A percentile compares a stretch with the other conserved stretches of the same genome.
Conservation (phyloP, 2,113 vertebrate genomes). For the Cochlearius cochlearius region DNA sequence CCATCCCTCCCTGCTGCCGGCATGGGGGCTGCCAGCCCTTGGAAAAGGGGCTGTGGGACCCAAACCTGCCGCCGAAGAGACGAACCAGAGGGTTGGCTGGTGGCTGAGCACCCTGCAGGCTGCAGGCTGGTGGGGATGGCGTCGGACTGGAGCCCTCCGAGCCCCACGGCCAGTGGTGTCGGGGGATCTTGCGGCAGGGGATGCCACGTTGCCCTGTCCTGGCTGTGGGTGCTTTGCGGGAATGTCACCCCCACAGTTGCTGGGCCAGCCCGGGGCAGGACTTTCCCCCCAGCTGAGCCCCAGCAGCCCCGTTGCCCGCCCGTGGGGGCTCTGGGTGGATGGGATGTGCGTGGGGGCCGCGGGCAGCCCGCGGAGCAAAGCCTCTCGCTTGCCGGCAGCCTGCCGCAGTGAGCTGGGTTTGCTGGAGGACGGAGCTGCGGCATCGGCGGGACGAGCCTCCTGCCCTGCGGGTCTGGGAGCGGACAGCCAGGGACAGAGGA, state of each 20-base stretch:
- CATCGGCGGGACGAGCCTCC: no score
- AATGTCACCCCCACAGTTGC: not conserved
- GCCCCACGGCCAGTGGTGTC: accelerated
- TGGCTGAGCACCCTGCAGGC: not conserved
- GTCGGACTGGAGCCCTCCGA: not conserved
- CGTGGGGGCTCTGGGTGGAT: not conserved
- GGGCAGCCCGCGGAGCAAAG: not conserved
- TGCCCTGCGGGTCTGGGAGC: not conserved
- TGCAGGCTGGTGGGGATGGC: not conserved
- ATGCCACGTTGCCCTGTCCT: not conserved
- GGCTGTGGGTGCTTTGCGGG: not conserved
- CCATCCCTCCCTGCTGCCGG: not conserved
- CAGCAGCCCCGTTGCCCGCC: accelerated
- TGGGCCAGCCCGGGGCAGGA: not conserved
- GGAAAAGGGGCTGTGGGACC: not conserved
- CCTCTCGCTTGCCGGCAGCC: not conserved
- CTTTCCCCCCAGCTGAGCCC: not conserved
- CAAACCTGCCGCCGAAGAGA: not conserved
- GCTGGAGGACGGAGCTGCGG: not conserved
- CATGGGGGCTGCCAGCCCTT: not conserved
- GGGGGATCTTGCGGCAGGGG: not conserved
- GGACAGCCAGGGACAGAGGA: accelerated
- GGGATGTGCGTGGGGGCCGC: accelerated
- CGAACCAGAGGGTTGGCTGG: accelerated
- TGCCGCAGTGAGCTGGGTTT: not conserved